phyloP scores from a whole-genome alignment of 2,113 vertebrate genomes.

The Vulpes lagopus region DNA sequence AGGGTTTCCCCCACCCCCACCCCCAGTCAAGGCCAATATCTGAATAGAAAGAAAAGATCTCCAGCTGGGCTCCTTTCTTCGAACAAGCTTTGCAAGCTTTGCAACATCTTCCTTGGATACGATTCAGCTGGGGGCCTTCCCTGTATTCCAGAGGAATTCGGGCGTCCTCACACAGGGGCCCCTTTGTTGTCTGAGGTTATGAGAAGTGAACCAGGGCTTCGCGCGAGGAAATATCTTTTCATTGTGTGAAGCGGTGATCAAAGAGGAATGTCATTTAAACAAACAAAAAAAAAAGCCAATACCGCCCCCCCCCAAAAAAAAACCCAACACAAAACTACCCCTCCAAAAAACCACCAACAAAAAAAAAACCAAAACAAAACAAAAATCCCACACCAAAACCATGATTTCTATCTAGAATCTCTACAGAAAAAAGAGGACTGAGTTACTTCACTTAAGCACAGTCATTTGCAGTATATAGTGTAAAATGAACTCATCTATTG shows the following conservation, averaged over 20 bases:
- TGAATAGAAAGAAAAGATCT: conserved; percentile 40
- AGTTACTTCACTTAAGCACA: neutral
- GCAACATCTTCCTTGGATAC: conserved; percentile 27
- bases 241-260: conserved; percentile 53
- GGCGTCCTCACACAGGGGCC: conserved; percentile 49
- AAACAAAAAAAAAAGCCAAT: neutral
- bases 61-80: conserved; percentile 51
- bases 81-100: conserved; percentile 42
- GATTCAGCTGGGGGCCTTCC: conserved; percentile 60
- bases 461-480: neutral
- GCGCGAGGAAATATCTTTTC: conserved; percentile 64
- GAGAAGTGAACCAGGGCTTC: conserved; percentile 25
- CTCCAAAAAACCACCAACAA: neutral
- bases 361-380: neutral
- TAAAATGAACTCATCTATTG: neutral
- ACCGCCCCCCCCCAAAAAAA: neutral
- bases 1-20: neutral
- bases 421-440: neutral
- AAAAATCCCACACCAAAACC: neutral
- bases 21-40: neutral
- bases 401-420: conserved; percentile 49
- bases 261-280: conserved; percentile 50
- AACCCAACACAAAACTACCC: neutral
- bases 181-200: conserved; percentile 65
- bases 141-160: conserved; percentile 54